These are phyloP conservation scores for Bombycilla garrulus DNA, from an alignment of 2,113 vertebrate species.

Conservation along the genomic window DNA sequence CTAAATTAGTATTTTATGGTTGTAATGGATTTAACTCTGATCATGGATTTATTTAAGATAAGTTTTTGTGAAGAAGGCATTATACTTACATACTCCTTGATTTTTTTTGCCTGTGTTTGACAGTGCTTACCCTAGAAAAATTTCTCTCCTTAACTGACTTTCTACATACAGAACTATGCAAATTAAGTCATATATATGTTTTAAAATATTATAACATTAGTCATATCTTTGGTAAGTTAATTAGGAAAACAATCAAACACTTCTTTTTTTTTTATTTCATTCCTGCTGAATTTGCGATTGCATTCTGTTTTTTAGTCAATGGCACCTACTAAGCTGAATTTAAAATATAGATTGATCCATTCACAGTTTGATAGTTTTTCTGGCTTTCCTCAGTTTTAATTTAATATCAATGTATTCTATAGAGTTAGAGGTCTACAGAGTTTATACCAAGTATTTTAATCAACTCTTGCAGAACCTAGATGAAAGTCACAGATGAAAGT, in stretches of 20 bases:
- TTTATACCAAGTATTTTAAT: neutral
- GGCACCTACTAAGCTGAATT: neutral
- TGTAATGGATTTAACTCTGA: neutral
- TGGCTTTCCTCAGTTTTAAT: neutral
- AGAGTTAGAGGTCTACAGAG: neutral
- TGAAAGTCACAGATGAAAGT: neutral
- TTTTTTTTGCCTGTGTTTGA: neutral
- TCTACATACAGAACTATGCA: neutral
- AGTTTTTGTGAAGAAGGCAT: neutral
- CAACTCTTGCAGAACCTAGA: neutral
- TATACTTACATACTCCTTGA: neutral
- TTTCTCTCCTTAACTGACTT: neutral
- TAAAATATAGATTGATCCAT: neutral
- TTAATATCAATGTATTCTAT: neutral
- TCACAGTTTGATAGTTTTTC: neutral
- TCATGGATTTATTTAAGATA: neutral
- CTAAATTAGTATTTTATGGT: neutral
- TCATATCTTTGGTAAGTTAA: neutral
- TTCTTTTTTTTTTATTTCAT: neutral
- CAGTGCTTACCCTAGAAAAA: neutral
- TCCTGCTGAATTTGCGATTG: neutral
- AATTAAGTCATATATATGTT: neutral
- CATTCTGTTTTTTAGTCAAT: neutral
- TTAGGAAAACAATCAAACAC: neutral
- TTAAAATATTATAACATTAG: neutral